These are phyloP conservation scores for Cephus spinipes DNA, from an alignment of 2,888 invertebrate genomes.

Conservation along the genomic window DNA sequence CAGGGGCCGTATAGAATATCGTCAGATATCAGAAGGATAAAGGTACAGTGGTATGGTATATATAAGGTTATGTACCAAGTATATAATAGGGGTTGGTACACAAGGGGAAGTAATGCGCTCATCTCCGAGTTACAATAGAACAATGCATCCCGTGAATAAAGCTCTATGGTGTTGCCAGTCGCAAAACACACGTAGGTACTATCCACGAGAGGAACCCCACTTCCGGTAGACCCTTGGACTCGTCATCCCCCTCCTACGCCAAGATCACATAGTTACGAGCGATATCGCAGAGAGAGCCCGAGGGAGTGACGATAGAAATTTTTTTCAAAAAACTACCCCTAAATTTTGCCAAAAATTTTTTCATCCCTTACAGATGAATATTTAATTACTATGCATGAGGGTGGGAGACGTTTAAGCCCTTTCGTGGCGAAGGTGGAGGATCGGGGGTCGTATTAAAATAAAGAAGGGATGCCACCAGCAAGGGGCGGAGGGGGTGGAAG, in stretches of 20 bases:
- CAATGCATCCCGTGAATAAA: constrained; percentile 51
- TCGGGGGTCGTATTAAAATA: neutral
- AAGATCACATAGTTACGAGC: neutral
- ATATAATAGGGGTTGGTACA: constrained; percentile 23
- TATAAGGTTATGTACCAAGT: neutral
- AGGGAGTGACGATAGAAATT: no score
- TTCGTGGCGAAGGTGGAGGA: neutral
- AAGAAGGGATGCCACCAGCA: neutral
- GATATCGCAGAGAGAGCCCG: neutral
- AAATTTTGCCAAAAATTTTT: neutral
- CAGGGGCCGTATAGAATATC: neutral
- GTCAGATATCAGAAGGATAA: neutral
- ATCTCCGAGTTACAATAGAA: constrained; percentile 49
- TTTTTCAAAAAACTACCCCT: neutral
- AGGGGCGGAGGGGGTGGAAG: constrained; percentile 5
- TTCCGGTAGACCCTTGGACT: neutral
- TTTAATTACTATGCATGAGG: neutral
- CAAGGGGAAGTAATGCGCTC: constrained; percentile 52
- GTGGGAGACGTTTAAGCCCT: neutral
- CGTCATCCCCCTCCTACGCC: neutral
- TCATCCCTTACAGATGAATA: neutral
- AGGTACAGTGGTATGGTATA: neutral
- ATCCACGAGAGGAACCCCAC: neutral
- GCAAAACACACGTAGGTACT: constrained; percentile 1
- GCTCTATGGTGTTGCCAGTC: constrained; percentile 31